Base-by-base conservation (phyloP, 2,797 vertebrate species). In the Tragopan temminckii region DNA sequence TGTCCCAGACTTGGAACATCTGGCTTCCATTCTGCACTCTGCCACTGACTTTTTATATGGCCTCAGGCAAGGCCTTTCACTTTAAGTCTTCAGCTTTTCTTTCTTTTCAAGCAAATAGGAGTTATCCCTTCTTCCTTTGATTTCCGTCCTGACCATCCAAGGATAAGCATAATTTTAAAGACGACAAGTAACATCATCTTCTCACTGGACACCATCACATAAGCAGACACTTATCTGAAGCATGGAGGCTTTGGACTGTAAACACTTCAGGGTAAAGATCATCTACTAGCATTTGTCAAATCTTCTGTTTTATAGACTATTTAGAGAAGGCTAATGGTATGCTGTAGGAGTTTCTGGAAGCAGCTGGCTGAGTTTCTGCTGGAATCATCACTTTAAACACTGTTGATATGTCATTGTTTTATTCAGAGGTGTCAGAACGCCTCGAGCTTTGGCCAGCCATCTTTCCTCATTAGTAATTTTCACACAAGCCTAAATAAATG, bases 401-500 rank as follows among this genome's bases (percentile, higher is more conserved):
- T 88, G 58, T 83, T 88, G 87, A 66, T 87, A 89, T 93, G 84
- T 93, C 94, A 89, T 66, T 91, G 90, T 89, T 95, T 91, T 89
- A 77, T 85, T 95, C 92, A 67, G 85, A 92, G 55, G 87, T 95
- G 94, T 89, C 89, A 91, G 90, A 92, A 94, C 0, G 85, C 80
- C 57, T 84, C 79, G 46, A 94, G 84, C 61, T 93, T 88, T 93
- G 93, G 90, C 85, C 69, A 95, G 87, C 74, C 89, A 93, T 95
- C 87, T 93, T 91, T 89, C 70, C 92, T 91, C 85, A 94, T 93
- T 92, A 92, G 89, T 81, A 93, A 91, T 94, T 89, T 95, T 84
- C 77, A 94, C 88, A 81, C 87, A 83, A 95, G 77, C 38, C 80
- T 92, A 94, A 96, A 95, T 89, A 94, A 96, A 91, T 80, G 90